A percentile compares a stretch with the other conserved stretches of the same genome.
Evolutionary conservation across 2,113 vertebrate genomes (phyloP).

Genomic region (Brevimyrus niger): DNA sequence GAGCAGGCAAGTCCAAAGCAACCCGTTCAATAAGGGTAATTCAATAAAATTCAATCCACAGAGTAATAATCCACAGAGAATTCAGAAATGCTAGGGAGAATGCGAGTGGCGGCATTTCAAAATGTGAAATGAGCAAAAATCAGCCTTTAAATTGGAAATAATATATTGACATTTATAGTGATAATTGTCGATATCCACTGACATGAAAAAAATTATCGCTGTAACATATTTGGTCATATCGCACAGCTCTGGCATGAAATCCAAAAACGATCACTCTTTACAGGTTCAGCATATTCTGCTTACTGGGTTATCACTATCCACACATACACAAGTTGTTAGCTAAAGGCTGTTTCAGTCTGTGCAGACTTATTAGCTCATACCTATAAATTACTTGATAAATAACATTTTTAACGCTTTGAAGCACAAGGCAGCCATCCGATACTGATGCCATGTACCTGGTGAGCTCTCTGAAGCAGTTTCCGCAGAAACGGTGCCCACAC

Average conservation of each 20-base stretch:
- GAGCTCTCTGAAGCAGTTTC: constrained; percentile 72
- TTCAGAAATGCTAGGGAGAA: neutral
- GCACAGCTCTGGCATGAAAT: neutral
- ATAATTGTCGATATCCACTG: neutral
- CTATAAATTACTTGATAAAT: neutral
- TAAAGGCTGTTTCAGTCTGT: neutral
- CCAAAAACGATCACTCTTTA: neutral
- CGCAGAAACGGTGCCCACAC: constrained; percentile 88
- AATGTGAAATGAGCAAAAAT: neutral
- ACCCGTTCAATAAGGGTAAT: neutral
- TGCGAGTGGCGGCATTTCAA: neutral
- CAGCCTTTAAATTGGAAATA: neutral
- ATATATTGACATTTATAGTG: neutral
- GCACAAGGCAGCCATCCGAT: neutral
- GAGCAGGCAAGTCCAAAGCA: neutral
- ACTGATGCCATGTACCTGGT: constrained; percentile 62
- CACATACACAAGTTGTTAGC: neutral
- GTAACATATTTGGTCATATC: neutral
- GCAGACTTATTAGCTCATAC: neutral
- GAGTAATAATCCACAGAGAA: neutral
- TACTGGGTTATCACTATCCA: neutral
- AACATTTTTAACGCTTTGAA: neutral
- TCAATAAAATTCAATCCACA: neutral
- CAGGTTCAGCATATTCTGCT: neutral
- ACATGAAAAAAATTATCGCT: neutral